Percentiles rank a stretch among this genome's conserved stretches.
Evolutionary conservation across 23 tunicate genomes (phyloP).

Genomic region (Ciona savignyi): DNA sequence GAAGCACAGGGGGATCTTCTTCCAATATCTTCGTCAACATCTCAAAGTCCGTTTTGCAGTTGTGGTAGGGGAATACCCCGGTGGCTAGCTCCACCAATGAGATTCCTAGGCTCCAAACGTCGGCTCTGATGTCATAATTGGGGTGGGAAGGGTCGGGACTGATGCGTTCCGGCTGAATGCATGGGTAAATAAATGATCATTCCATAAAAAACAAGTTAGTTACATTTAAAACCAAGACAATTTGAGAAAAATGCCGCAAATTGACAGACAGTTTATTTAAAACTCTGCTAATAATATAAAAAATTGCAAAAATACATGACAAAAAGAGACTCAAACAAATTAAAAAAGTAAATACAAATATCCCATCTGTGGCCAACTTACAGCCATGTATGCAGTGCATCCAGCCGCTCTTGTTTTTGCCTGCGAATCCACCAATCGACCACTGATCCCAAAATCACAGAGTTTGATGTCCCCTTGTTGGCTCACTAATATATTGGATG

Average conservation of each 20-base stretch:
- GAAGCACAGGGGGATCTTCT: constrained; percentile 74
- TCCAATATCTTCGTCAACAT: constrained; percentile 86
- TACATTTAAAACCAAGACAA: too few species aligned
- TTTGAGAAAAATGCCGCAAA: too few species aligned
- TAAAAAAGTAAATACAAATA: too few species aligned
- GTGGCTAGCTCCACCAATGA: constrained; percentile 89
- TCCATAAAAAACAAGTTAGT: too few species aligned
- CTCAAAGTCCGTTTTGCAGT: constrained; percentile 93
- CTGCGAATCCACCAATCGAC: too few species aligned
- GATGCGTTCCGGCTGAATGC: constrained; percentile 93
- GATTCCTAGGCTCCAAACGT: constrained; percentile 94
- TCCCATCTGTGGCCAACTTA: too few species aligned
- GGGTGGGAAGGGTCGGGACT: constrained; percentile 76
- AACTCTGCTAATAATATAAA: too few species aligned
- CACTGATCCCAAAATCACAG: too few species aligned
- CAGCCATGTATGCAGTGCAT: constrained; percentile 90
- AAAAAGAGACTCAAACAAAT: too few species aligned
- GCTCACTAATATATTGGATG: constrained; percentile 78
- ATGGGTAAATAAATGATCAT: too few species aligned
- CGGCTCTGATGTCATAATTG: constrained; percentile 93
- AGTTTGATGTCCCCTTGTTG: constrained; percentile 56
- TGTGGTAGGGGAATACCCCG: constrained; percentile 74
- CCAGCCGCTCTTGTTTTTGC: constrained; percentile 91
- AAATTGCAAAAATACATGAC: too few species aligned
- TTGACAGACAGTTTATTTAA: too few species aligned